These are phyloP conservation scores for Harpagifer antarcticus DNA, from an alignment of 2,797 vertebrate genomes.

Conservation along the genomic window DNA sequence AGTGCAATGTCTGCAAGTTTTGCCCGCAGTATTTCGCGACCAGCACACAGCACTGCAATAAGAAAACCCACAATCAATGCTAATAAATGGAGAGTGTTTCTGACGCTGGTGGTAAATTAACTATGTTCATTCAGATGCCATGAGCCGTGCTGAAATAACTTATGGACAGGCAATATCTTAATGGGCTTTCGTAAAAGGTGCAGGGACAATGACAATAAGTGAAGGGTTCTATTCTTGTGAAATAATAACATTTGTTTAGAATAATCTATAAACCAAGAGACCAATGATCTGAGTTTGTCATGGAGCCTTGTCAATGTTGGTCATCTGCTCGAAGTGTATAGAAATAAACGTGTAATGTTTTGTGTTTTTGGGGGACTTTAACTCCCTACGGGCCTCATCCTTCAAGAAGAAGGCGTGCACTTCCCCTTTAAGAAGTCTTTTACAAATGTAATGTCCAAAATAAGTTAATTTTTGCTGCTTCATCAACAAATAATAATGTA, in stretches of 20 bases:
- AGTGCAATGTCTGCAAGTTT: conserved; percentile 28
- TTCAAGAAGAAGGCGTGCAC: too few relatives aligned
- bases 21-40: conserved; percentile 7
- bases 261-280: neutral
- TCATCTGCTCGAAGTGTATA: too few relatives aligned
- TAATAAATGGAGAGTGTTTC: conserved; percentile 5
- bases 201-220: neutral
- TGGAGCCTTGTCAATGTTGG: too few relatives aligned
- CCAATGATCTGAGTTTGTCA: neutral
- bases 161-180: neutral
- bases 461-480: too few relatives aligned
- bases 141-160: conserved; percentile 13
- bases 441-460: too few relatives aligned
- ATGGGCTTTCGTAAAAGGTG: neutral
- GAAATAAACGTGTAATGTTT: too few relatives aligned
- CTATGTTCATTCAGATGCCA: neutral
- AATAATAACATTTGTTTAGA: neutral
- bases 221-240: neutral
- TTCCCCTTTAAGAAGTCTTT: too few relatives aligned
- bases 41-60: conserved; percentile 5
- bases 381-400: too few relatives aligned
- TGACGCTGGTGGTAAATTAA: neutral
- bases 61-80: conserved; percentile 7
- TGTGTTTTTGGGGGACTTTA: too few relatives aligned
- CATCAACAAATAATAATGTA: too few relatives aligned